Conservation (phyloP, 2,113 vertebrate species). For the Corythaeola cristata region DNA sequence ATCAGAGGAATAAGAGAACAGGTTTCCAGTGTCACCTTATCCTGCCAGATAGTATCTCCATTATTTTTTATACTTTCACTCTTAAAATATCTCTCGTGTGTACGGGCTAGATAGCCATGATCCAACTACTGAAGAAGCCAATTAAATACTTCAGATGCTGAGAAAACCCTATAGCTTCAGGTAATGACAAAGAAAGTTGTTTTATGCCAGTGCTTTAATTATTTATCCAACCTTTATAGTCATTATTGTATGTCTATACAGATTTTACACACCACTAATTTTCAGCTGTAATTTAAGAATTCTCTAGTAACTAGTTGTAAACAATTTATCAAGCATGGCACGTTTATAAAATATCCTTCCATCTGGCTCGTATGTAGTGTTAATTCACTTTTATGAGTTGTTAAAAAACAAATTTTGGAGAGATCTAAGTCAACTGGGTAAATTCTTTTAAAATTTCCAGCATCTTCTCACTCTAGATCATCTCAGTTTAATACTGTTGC, state of each 20-base stretch:
- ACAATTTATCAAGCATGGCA: neutral
- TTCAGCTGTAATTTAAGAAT: neutral
- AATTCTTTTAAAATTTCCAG: neutral
- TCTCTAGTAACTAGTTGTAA: slow-evolving; percentile 13
- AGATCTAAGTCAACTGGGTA: neutral
- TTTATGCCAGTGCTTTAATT: neutral
- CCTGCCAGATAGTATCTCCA: neutral
- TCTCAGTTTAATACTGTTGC: neutral
- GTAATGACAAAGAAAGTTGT: neutral
- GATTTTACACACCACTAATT: slow-evolving; percentile 17
- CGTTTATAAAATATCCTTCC: neutral
- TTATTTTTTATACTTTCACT: neutral
- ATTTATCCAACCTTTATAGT: neutral
- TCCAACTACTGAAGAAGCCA: neutral
- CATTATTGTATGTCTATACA: neutral
- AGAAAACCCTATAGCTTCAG: neutral
- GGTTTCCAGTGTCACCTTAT: neutral
- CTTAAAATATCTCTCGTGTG: neutral
- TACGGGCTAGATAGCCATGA: neutral
- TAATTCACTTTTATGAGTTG: neutral
- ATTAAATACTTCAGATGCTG: neutral
- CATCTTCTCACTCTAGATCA: neutral
- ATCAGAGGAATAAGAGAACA: neutral
- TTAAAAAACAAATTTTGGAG: neutral
- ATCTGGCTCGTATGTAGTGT: neutral